Base-by-base conservation (phyloP, 2,888 invertebrate genomes). In the Xestobium rufovillosum region DNA sequence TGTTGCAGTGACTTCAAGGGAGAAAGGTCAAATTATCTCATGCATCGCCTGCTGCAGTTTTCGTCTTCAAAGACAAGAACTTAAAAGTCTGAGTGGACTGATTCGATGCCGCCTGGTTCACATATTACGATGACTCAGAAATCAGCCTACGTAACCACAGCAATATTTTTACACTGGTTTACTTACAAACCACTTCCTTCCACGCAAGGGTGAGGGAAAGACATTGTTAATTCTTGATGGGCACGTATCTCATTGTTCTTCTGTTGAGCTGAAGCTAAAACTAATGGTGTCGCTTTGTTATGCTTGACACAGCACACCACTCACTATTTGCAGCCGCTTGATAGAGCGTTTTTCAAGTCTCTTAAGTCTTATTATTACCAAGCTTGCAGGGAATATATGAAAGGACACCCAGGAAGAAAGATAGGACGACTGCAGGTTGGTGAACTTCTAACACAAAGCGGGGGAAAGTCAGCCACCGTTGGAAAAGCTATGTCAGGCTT, bases 1-100 rank as follows among this genome's bases (percentile, higher is more conserved):
- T 31, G 23, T 27, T 29, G 34, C 34, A 13, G 26, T 49, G 19
- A 49, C 48, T 9, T 27, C 27, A 27, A 34, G 39, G 13, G 48
- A 53, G 45, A 49, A 47, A 32, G 32, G 35, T 35, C 38, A 14
- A 11, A 59, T 51, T 3, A 42, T 54, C 13, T 48, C 56, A 2
- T 32, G 58, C 3, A 48, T 57, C 14, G 13, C 36, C 16, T 59
- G 60, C 36, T 57, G 54, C 53, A 8, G 47, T 41, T 11, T 32
- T 42, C 13, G 38, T 55, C 31, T 45, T 51, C 17, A 52, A 53
- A 42, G 52, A 54, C 3, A 48, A 50, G 29, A 43, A 45, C 23
- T 27, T 41, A 30, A 50, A 46, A 26, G 14, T 40, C 4, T n/a
- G n/a, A n/a, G n/a, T n/a, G n/a, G 48, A 56, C 36, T 50, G 47